A percentile compares a stretch with the other conserved stretches of the same genome.
Conservation (phyloP, 2,113 vertebrate species). For the Gracilinanus agilis region DNA sequence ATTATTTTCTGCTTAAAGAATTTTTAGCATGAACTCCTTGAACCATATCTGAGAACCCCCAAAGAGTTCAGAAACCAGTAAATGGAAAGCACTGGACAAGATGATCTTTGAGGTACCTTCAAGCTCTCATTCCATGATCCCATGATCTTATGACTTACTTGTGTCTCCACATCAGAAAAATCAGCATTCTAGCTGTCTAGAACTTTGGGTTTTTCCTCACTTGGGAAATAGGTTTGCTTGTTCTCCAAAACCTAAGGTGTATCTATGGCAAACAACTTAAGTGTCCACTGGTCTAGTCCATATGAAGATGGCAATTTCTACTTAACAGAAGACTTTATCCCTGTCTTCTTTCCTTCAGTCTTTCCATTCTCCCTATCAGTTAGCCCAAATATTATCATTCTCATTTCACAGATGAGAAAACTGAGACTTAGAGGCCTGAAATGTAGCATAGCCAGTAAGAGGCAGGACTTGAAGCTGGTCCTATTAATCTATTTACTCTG, state of each 20-base stretch:
- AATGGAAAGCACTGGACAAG: not conserved
- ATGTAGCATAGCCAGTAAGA: not conserved
- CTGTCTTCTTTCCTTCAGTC: not conserved
- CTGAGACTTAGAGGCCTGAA: not conserved
- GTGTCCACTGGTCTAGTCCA: not conserved
- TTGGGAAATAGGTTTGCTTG: not conserved
- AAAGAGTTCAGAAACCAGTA: not conserved
- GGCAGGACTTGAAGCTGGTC: not conserved
- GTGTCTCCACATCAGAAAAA: not conserved
- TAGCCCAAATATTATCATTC: not conserved
- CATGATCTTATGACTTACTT: not conserved
- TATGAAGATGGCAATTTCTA: not conserved
- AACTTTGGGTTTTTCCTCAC: not conserved
- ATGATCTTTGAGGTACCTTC: not conserved
- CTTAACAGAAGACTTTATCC: not conserved
- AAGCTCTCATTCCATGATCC: not conserved
- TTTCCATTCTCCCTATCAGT: not conserved
- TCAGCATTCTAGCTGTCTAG: not conserved
- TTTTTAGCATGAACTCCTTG: not conserved
- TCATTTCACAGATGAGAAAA: constrained; percentile 2
- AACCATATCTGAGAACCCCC: not conserved
- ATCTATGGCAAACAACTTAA: not conserved
- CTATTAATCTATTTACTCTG: not conserved
- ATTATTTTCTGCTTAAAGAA: not conserved
- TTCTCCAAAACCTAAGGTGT: not conserved